A percentile compares a stretch with the other conserved stretches of the same genome.
phyloP scores from a whole-genome alignment of 2,797 vertebrate genomes.

The Spinus pinus region DNA sequence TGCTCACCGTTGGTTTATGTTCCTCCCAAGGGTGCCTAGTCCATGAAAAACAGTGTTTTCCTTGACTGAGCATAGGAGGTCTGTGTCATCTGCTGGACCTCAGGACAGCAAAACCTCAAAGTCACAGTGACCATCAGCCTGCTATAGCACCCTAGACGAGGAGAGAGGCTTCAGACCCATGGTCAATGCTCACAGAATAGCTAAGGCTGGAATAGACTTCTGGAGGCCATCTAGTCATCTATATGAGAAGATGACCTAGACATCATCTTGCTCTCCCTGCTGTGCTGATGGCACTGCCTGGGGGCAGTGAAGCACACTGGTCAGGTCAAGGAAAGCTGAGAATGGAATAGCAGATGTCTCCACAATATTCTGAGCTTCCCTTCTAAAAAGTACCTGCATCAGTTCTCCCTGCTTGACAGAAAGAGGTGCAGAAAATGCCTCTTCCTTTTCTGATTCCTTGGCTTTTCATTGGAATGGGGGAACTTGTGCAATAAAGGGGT shows the following conservation, averaged over 20 bases:
- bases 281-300: rapidly evolving
- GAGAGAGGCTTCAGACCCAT: not conserved
- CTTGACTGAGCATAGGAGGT: not conserved
- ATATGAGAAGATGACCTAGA: not conserved
- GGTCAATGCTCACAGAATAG: not conserved
- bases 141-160: rapidly evolving
- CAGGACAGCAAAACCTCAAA: rapidly evolving
- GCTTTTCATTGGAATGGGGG: not conserved
- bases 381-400: not conserved
- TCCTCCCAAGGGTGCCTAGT: not conserved
- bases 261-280: not conserved
- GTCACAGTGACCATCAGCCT: not conserved
- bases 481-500: not conserved
- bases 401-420: not conserved
- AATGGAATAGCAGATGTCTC: not conserved
- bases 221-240: not conserved
- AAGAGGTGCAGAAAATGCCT: not conserved
- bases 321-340: not conserved
- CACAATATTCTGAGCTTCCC: not conserved
- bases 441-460: not conserved
- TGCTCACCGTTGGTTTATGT: not conserved
- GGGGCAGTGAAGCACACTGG: not conserved
- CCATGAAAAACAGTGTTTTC: not conserved
- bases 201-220: not conserved
- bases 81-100: not conserved